Percentiles rank a stretch among this genome's conserved stretches.
Evolutionary conservation across 2,888 invertebrate species (phyloP).

Genomic region (Clepsis dumicolana): DNA sequence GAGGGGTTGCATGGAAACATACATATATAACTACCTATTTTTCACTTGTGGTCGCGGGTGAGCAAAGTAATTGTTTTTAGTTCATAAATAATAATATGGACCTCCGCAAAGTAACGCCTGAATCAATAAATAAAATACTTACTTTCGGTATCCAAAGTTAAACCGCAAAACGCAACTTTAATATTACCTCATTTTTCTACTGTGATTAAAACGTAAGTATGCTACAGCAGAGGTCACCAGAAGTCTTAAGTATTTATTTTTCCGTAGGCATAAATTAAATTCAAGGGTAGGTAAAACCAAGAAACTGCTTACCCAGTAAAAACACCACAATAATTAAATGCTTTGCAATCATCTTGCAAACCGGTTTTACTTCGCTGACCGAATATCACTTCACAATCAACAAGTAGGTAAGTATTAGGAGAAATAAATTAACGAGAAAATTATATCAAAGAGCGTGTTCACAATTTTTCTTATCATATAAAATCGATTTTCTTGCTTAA

Average conservation of each 20-base stretch:
- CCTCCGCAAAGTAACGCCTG: no score
- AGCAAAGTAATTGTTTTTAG: no score
- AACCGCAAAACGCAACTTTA: not conserved
- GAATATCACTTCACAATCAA: slow-evolving; percentile 24
- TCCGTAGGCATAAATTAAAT: slow-evolving; percentile 18
- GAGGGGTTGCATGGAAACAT: no score
- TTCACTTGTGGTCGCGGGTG: no score
- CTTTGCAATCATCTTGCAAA: slow-evolving; percentile 29
- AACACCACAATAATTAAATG: slow-evolving; percentile 32
- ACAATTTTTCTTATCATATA: not conserved
- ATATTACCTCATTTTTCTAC: not conserved
- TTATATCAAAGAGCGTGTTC: not conserved
- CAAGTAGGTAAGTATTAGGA: not conserved
- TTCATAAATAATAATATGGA: no score
- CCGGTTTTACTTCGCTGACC: not conserved
- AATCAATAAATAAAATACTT: not conserved
- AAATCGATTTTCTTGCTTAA: slow-evolving; percentile 3
- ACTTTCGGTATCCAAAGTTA: not conserved
- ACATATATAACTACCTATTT: no score
- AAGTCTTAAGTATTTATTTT: not conserved
- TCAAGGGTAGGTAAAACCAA: slow-evolving; percentile 29
- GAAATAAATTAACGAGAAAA: not conserved
- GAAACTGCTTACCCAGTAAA: slow-evolving; percentile 33
- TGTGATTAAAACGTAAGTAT: not conserved
- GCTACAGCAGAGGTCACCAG: slow-evolving; percentile 3